Evolutionary conservation across 2,888 invertebrate genomes (phyloP), one percentile per base, ranked within the genome.

Genomic region (Hyppa rectilinea): DNA sequence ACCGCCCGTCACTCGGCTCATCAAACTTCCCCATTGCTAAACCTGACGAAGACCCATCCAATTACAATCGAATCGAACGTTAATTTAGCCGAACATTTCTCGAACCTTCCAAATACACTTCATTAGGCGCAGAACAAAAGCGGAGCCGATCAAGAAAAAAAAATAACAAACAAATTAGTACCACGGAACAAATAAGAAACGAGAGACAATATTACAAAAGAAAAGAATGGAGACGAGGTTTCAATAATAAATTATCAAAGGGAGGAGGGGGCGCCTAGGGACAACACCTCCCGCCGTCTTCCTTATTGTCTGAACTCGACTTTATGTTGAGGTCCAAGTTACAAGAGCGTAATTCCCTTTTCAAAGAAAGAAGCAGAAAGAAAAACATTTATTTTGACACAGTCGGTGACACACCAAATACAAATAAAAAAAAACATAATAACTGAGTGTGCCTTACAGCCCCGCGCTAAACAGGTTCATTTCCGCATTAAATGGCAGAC

Each of bases 201-300:
- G 78, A 88, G 90, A 90, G 92, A 93, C 93, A 93, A 91, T 93
- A 92, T 93, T 91, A 92, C 91, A 91, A 92, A 91, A 90, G 91
- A 89, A 92, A 91, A 89, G 91, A 91, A 85, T 92, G 89, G 89
- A 92, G 89, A 91, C 90, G 90, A 91, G 90, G 91, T 93, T 93
- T 93, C 93, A 93, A 94, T 94, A 94, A 94, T 94, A 94, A 93
- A 94, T 93, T 93, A 94, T 92, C 91, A 92, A 91, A 92, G 92
- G 65, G 89, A 81, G 77, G 82, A 43, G 71, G 80, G 80, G 71
- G 75, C 58, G 72, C 89, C 89, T 88, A 86, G 90, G 90, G 88
- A 88, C 89, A 91, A 92, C 94, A 94, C 94, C 94, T 92, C 92
- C 90, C 88, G 88, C 89, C 89, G 86, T 88, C 91, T 92, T 91